Base-by-base conservation (phyloP, 1,140 invertebrate genomes). In the Lepidotrigona ventralis region DNA sequence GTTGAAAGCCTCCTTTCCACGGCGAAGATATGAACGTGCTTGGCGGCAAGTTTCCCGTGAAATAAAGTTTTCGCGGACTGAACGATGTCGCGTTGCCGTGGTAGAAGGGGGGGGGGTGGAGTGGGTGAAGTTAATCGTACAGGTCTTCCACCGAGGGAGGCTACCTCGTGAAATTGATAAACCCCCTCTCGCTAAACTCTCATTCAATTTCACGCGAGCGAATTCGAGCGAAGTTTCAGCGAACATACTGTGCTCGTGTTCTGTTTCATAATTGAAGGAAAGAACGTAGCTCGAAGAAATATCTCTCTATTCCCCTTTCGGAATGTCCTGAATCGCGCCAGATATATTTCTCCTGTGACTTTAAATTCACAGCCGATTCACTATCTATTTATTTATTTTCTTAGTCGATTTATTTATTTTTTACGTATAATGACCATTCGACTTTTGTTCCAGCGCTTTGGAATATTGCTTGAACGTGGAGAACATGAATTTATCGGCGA, bases 401-500 rank as follows among this genome's bases (percentile, higher is more conserved):
- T n/a, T n/a, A n/a, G n/a, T n/a, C n/a, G n/a, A n/a, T n/a, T n/a
- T n/a, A n/a, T n/a, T n/a, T n/a, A n/a, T n/a, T n/a, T n/a, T n/a
- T n/a, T n/a, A n/a, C n/a, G n/a, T n/a, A n/a, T n/a, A n/a, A n/a
- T n/a, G n/a, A 2, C 29, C 29, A 29, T 29, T 46, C 26, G 33
- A 68, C 5, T n/a, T 85, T 77, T 68, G 92, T 96, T 95, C 60
- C 95, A 99, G 98, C 68, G 96, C 97, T 58, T 93, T 99, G 73
- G 99, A 99, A 95, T 99, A 99, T 94, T 97, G 97, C 91, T 95
- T 99, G 89, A 97, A 99, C 91, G 97, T 99, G 92, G 98, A 99
- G 92, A 99, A 99, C 94, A 97, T 99, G 93, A 99, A 99, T 95
- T 95, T 99, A 91, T 99, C 99, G 82, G 98, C 99, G 60, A 99